Percentiles rank a stretch among this genome's conserved stretches.
Conservation (phyloP, 2,113 vertebrate genomes). For the Nycticebus coucang region DNA sequence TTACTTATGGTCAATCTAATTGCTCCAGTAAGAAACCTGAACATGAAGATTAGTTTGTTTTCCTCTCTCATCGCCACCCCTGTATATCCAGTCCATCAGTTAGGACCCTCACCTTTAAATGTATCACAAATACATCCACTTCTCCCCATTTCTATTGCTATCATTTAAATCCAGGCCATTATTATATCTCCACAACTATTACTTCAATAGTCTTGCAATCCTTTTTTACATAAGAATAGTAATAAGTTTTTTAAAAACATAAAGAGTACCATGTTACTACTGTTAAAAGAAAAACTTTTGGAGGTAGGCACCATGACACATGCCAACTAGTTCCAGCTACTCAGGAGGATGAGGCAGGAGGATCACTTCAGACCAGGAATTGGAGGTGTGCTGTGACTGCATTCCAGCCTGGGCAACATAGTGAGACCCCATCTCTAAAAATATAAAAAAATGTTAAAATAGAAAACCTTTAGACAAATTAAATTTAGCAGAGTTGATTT, state of each 20-base stretch:
- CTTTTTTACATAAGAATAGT: not conserved
- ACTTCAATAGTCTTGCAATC: not conserved
- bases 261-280: not conserved
- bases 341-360: too few relatives aligned
- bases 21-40: not conserved
- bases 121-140: not conserved
- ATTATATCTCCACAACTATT: not conserved
- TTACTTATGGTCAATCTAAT: not conserved
- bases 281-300: not conserved
- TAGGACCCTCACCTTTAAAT: not conserved
- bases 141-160: not conserved
- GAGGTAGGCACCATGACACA: too few relatives aligned
- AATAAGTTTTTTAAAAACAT: not conserved
- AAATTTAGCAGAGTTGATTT: not conserved
- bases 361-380: too few relatives aligned
- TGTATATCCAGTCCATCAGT: not conserved
- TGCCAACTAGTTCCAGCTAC: too few relatives aligned
- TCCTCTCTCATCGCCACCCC: not conserved
- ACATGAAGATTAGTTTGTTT: not conserved
- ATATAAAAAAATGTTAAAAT: not conserved
- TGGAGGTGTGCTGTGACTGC: too few relatives aligned
- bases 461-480: not conserved
- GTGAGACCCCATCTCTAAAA: too few relatives aligned
- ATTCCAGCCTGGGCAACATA: too few relatives aligned
- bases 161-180: not conserved